These are phyloP conservation scores for Aeoliscus strigatus DNA, from an alignment of 2,797 vertebrate species.

Conservation along the genomic window DNA sequence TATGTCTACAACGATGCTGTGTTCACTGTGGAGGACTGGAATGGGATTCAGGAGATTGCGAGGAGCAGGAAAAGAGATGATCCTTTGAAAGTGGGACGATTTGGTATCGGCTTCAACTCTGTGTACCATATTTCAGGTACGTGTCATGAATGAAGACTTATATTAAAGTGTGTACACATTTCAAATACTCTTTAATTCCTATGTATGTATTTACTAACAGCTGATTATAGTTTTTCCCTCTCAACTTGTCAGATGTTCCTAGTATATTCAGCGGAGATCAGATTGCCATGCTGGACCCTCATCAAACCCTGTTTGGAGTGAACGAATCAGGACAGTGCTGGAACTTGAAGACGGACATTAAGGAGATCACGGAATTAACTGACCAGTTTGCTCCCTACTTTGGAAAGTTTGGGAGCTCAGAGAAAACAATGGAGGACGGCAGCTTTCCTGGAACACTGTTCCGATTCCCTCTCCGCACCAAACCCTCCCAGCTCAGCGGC, in stretches of 20 bases:
- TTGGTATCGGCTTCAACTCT: conserved; percentile 98
- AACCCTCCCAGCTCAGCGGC: conserved; percentile 88
- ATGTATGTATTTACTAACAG: too few relatives aligned
- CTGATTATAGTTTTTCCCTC: conserved; percentile 11
- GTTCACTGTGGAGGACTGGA: conserved; percentile 94
- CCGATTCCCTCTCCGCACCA: conserved; percentile 91
- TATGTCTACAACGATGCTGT: conserved; percentile 95
- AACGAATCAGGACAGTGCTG: conserved; percentile 97
- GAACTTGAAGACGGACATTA: conserved; percentile 90
- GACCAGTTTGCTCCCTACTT: conserved; percentile 94
- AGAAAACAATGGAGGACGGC: conserved; percentile 83
- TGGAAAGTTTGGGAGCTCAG: conserved; percentile 89
- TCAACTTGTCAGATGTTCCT: conserved; percentile 84
- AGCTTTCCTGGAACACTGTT: conserved; percentile 95
- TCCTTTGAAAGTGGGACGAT: conserved; percentile 96
- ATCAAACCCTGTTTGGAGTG: conserved; percentile 92
- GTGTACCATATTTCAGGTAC: conserved; percentile 98
- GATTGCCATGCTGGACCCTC: conserved; percentile 97
- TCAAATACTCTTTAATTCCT: too few relatives aligned
- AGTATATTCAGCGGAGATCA: conserved; percentile 98
- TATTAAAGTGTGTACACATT: too few relatives aligned
- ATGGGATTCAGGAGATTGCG: conserved; percentile 97
- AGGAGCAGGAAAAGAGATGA: conserved; percentile 97
- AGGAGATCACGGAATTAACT: conserved; percentile 86
- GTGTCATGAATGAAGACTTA: not conserved